A percentile compares a stretch with the other conserved stretches of the same genome.
These are phyloP conservation scores for Exephanes ischioxanthus DNA, from an alignment of 2,888 invertebrate genomes.

Conservation along the genomic window DNA sequence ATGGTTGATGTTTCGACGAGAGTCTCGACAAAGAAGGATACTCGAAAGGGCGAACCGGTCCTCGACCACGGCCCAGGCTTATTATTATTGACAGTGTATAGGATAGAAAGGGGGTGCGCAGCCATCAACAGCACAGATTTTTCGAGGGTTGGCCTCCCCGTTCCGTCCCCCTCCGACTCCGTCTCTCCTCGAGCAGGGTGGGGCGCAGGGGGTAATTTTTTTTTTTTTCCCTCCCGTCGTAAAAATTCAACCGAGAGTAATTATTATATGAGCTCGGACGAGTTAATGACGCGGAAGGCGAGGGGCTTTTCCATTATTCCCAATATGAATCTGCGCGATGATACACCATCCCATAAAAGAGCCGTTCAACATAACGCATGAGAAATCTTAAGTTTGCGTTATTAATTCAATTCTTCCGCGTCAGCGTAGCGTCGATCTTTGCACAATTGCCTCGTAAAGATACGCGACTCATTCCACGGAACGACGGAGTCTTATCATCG, in stretches of 20 bases:
- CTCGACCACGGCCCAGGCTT: conserved; percentile 62
- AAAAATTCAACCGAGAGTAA: conserved; percentile 68
- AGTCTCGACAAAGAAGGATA: conserved; percentile 66
- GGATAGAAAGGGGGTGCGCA: conserved; percentile 25
- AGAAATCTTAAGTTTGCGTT: conserved; percentile 32
- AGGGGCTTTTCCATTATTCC: conserved; percentile 47
- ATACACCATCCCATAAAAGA: conserved; percentile 3
- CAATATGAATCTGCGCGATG: not conserved
- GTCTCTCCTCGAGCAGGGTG: conserved; percentile 51
- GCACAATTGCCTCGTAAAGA: conserved; percentile 18
- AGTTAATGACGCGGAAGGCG: conserved; percentile 73
- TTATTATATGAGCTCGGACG: conserved; percentile 69
- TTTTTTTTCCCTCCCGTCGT: conserved; percentile 56
- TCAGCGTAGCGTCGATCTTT: not conserved
- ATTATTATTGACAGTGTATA: conserved; percentile 65
- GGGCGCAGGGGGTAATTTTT: conserved; percentile 34
- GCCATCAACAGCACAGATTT: conserved; percentile 66
- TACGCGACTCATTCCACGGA: conserved; percentile 1
- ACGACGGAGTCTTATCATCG: conserved; percentile 15
- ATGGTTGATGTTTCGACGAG: conserved; percentile 67
- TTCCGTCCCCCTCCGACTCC: not conserved
- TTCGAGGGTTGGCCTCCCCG: conserved; percentile 69
- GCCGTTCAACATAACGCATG: not conserved
- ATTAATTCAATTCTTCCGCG: conserved; percentile 46
- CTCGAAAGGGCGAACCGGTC: conserved; percentile 64